Base-by-base conservation (phyloP, 1,140 invertebrate species). In the Leptinotarsa texana region DNA sequence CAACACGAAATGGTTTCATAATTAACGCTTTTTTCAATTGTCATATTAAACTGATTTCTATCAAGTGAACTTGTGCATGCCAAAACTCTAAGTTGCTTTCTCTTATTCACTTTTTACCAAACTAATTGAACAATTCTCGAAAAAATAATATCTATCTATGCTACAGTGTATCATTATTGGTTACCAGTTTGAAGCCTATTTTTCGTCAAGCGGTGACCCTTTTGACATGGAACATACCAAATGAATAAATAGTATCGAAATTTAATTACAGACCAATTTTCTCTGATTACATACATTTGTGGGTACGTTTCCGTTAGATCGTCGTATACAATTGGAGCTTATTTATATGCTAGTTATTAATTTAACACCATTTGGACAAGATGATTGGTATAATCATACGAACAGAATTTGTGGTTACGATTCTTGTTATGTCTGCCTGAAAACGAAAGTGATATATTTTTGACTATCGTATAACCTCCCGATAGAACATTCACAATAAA, bases 361-460 rank as follows among this genome's bases (percentile, higher is more conserved):
- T 69, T 69, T 69, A 69, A 69, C 67, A 69, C 67, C 67, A 69
- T 69, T 69, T 69, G 67, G 67, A 69, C n/a, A 17, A 33, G 21
- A 42, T 17, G 42, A 69, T 69, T 69, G 42, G 67, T 69, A n/a
- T 69, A 22, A 69, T 69, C 15, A 69, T 69, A n/a, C 6, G 27
- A 21, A 21, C 8, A n/a, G 13, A 48, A 42, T 18, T 21, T 47
- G 21, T 42, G 17, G 27, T 69, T 69, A 47, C 24, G 47, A n/a
- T 69, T 18, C 27, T 49, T 69, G 18, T 48, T 69, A 42, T 21
- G 13, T 69, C 21, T 62, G 61, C 1, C 21, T n/a, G 61, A 67
- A 24, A 67, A 21, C 27, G 65, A 67, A 67, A 67, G 65, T 67
- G 65, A 67, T 18, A 67, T 24, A 67, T 22, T 67, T 67, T 33